phyloP scores from a whole-genome alignment of 2,797 vertebrate genomes.

The Nothura maculosa region DNA sequence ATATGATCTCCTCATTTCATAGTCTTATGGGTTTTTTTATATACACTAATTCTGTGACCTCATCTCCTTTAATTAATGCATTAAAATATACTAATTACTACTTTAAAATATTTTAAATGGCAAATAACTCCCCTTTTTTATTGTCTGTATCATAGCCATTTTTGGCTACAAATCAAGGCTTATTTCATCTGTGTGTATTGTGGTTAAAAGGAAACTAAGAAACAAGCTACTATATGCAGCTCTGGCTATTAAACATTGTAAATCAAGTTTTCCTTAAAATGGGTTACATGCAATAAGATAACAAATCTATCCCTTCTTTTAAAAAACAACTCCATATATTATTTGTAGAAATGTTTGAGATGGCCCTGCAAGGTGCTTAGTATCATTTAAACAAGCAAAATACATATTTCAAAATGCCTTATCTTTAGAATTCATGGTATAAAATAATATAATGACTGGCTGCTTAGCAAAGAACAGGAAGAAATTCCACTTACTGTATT shows the following conservation, averaged over 20 bases:
- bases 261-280: background rate
- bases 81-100: background rate
- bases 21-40: background rate
- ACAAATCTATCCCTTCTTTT: background rate
- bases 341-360: background rate
- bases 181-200: background rate
- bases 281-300: background rate
- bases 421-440: background rate
- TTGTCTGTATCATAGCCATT: background rate
- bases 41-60: background rate
- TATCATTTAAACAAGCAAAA: background rate
- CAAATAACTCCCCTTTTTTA: background rate
- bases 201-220: background rate
- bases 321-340: background rate
- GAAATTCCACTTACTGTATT: background rate
- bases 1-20: background rate
- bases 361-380: background rate
- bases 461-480: background rate
- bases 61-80: background rate
- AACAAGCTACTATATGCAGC: background rate
- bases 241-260: background rate
- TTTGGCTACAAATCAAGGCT: background rate
- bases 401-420: background rate
- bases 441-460: background rate
- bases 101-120: background rate